Evolutionary conservation across 2,113 vertebrate species (phyloP), one percentile per base, ranked within the genome.

Genomic region (Phalacrocorax pelagicus): DNA sequence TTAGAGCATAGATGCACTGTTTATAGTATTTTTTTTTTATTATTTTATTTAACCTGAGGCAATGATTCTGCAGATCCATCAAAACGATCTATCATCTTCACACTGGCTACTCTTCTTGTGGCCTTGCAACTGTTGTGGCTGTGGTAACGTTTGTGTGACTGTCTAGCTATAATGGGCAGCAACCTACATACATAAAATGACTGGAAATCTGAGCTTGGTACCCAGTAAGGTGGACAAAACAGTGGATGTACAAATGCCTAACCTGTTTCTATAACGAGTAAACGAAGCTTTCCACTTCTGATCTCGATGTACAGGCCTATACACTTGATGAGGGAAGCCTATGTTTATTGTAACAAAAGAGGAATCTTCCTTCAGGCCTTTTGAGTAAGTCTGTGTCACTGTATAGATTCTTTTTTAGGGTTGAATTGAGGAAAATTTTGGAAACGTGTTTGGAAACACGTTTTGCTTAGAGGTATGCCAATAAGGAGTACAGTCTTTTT

Each of bases 11-110:
- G 79, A 74, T 32, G 12, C 15, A 17, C 14, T 32, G 17, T n/a
- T 55, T 42, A 32, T 74, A 67, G 42, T 58, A 10, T 51, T 42
- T 77, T 32, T 17, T 4, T 19, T 44, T 44, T n/a, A n/a, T 17
- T 47, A 30, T 66, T 51, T 44, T 32, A 20, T 62, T 88, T 71
- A 13, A 23, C 34, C 42, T 70, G 67, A 77, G 51, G 36, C 32
- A 55, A 1, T 36, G 20, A 49, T n/a, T 54, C 38, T 63, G 2
- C 10, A 30, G 67, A 79, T 26, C 12, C 12, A 61, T 29, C 51
- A 42, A 24, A 73, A 7, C 1, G 2, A 26, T 86, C 4, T 47
- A 0, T 59, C 26, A 0, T 59, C 26, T 67, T 81, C 29, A 36
- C 3, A 2, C 22, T 51, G 29, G 30, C 29, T 9, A 7, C 44